Conservation (phyloP, 2,888 invertebrate species). For the Nematopogon swammerdamellus region DNA sequence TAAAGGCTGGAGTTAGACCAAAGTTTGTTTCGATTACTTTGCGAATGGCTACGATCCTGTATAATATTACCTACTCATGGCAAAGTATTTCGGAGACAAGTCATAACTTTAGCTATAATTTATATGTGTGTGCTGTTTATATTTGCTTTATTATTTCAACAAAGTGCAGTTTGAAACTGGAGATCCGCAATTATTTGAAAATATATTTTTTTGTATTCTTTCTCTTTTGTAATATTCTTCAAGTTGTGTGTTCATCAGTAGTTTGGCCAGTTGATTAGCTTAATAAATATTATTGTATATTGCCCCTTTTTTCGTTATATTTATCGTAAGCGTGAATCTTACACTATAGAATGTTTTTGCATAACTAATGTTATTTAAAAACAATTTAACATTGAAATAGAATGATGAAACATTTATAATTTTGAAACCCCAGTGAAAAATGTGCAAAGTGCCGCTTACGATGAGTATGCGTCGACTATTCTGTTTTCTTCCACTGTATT, state of each 20-base stretch:
- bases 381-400: too few relatives aligned
- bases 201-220: conserved; percentile 5
- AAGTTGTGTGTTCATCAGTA: neutral
- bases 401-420: too few relatives aligned
- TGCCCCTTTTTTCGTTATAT: too few relatives aligned
- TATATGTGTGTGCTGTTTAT: conserved; percentile 15
- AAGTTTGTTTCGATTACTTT: conserved; percentile 56
- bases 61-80: conserved; percentile 2
- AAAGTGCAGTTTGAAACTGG: conserved; percentile 8
- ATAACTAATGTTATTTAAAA: too few relatives aligned
- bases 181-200: conserved; percentile 5
- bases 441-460: too few relatives aligned
- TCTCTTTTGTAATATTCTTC: neutral
- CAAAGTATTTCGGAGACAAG: conserved; percentile 14
- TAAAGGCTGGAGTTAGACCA: conserved; percentile 66
- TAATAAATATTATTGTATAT: neutral
- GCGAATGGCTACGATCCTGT: conserved; percentile 17
- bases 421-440: too few relatives aligned
- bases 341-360: too few relatives aligned
- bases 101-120: conserved; percentile 29
- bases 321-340: too few relatives aligned
- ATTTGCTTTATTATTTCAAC: conserved; percentile 21
- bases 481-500: too few relatives aligned
- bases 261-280: neutral
- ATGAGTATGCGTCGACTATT: too few relatives aligned